These are phyloP conservation scores for Hetaerina titia DNA, from an alignment of 2,888 invertebrate genomes.

Conservation along the genomic window DNA sequence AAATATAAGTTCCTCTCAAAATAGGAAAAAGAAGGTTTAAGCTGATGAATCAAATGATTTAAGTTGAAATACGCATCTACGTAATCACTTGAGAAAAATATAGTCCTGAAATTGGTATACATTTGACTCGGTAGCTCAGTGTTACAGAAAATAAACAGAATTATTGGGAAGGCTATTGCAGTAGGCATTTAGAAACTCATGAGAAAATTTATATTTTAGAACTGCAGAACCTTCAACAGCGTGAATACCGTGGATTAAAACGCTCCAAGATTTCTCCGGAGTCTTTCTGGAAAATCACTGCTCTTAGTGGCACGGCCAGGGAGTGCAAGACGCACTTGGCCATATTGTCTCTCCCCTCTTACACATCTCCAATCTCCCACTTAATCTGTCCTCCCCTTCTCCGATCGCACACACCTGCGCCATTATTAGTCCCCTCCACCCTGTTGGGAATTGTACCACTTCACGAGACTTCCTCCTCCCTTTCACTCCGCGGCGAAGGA, in stretches of 20 bases:
- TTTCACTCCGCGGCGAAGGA: background rate
- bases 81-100: too few species aligned
- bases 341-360: constrained; percentile 12
- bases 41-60: too few species aligned
- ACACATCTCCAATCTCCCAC: constrained; percentile 48
- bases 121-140: too few species aligned
- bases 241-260: background rate
- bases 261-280: background rate
- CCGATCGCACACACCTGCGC: constrained; percentile 54
- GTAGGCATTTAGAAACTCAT: too few species aligned
- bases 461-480: background rate
- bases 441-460: constrained; percentile 40
- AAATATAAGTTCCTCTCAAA: too few species aligned
- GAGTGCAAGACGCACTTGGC: background rate
- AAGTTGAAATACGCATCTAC: too few species aligned
- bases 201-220: background rate
- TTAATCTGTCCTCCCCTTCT: background rate
- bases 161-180: too few species aligned
- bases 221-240: background rate
- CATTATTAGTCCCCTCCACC: constrained; percentile 49
- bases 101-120: too few species aligned
- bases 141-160: too few species aligned
- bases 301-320: background rate
- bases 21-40: too few species aligned
- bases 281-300: background rate